Conservation (phyloP, 1,140 invertebrate genomes). For the Drosophila pseudoobscura region DNA sequence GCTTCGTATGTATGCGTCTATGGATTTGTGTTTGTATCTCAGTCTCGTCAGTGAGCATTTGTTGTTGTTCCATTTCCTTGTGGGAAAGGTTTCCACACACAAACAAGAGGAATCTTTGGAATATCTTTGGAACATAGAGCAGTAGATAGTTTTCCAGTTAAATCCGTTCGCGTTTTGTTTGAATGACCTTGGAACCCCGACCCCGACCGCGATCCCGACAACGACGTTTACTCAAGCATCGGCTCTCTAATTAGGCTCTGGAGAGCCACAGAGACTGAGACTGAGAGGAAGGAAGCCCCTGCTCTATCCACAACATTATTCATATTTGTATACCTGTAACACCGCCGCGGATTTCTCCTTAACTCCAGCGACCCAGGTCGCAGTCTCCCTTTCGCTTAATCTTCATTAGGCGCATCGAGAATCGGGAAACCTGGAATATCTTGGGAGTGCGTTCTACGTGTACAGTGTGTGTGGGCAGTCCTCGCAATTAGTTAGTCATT, state of each 20-base stretch:
- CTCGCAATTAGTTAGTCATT: slow-evolving; percentile 57
- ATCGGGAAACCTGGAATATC: slow-evolving; percentile 12
- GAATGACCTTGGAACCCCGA: slow-evolving; percentile 63
- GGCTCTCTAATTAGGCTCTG: slow-evolving; percentile 57
- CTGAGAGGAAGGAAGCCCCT: slow-evolving; percentile 24
- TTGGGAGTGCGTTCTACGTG: slow-evolving; percentile 3
- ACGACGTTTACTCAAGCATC: slow-evolving; percentile 60
- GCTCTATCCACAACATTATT: slow-evolving; percentile 33
- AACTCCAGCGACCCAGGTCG: slow-evolving; percentile 24
- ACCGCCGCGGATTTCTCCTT: slow-evolving; percentile 51
- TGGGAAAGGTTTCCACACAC: slow-evolving; percentile 56
- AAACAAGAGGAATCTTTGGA: slow-evolving; percentile 37
- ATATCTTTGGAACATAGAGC: slow-evolving; percentile 21
- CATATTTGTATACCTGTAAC: slow-evolving; percentile 65
- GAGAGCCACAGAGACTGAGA: background rate
- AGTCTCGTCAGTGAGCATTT: too few species aligned
- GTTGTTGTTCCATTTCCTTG: slow-evolving; percentile 56
- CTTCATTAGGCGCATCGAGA: slow-evolving; percentile 47
- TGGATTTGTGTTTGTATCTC: slow-evolving; percentile 27
- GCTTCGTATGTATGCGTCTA: slow-evolving; percentile 11
- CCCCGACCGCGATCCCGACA: slow-evolving; percentile 34
- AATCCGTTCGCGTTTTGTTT: slow-evolving; percentile 58
- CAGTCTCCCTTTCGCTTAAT: slow-evolving; percentile 47
- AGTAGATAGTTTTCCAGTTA: slow-evolving; percentile 61
- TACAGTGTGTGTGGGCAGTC: slow-evolving; percentile 47